A percentile compares a stretch with the other conserved stretches of the same genome.
phyloP scores from a whole-genome alignment of 2,888 invertebrate species.

The Leptinotarsa tumamoca region DNA sequence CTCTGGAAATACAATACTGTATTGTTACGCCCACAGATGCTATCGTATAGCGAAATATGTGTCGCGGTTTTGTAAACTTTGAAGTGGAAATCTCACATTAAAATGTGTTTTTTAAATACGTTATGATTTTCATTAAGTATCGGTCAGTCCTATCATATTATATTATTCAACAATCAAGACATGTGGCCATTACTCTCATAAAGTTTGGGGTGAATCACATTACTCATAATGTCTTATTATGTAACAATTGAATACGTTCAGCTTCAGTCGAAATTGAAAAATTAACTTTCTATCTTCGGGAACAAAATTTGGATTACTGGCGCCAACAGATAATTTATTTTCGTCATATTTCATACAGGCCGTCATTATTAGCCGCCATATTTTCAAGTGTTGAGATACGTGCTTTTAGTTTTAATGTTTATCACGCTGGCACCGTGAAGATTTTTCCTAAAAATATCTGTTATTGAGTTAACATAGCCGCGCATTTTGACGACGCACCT shows the following conservation, averaged over 20 bases:
- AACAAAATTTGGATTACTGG: slow-evolving; percentile 44
- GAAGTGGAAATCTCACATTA: no score
- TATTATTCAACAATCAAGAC: no score
- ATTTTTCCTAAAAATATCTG: slow-evolving; percentile 24
- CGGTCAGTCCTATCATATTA: not conserved
- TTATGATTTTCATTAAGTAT: not conserved
- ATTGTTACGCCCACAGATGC: no score
- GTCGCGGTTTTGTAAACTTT: not conserved
- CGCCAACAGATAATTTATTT: slow-evolving; percentile 50
- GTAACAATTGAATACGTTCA: not conserved
- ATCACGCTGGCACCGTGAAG: slow-evolving; percentile 21
- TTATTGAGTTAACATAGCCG: slow-evolving; percentile 19
- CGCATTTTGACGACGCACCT: slow-evolving; percentile 13
- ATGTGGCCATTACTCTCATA: no score
- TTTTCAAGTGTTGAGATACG: slow-evolving; percentile 24
- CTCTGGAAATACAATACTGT: no score
- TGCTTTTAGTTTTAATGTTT: slow-evolving; percentile 26
- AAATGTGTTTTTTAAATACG: no score
- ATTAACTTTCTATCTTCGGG: slow-evolving; percentile 12
- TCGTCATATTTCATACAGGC: slow-evolving; percentile 38
- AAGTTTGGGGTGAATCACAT: no score
- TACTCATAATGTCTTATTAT: no score
- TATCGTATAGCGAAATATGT: not conserved
- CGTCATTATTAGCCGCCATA: slow-evolving; percentile 37
- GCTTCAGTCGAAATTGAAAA: not conserved